Conservation (phyloP, 2,888 invertebrate species). For the Lochmaea crataegi region DNA sequence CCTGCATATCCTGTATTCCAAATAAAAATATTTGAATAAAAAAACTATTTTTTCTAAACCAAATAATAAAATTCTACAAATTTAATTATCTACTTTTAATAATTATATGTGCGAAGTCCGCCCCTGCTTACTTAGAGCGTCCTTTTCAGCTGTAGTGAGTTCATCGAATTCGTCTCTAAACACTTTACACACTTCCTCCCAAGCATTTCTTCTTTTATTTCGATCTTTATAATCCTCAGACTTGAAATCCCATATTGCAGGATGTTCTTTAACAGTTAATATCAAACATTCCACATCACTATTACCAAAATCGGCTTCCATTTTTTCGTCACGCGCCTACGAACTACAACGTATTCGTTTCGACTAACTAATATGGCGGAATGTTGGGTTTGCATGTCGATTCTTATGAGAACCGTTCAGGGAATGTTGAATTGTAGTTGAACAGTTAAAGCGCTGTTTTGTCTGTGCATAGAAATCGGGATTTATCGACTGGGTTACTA, state of each 20-base stretch:
- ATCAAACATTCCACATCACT: slow-evolving; percentile 2
- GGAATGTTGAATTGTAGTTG: not conserved
- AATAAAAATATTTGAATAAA: too few species aligned
- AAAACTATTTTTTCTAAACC: too few species aligned
- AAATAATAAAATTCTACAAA: too few species aligned
- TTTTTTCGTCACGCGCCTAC: not conserved
- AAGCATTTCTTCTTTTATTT: not conserved
- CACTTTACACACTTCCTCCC: slow-evolving; percentile 4
- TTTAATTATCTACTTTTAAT: not conserved
- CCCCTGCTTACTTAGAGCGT: slow-evolving; percentile 1
- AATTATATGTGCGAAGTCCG: slow-evolving; percentile 2
- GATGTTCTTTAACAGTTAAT: not conserved
- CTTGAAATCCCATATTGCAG: not conserved
- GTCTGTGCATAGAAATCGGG: not conserved
- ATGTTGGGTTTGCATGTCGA: not conserved
- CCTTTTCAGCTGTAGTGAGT: not conserved
- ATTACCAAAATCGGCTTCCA: not conserved
- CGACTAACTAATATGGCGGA: not conserved
- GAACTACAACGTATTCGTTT: not conserved
- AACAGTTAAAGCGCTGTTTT: not conserved
- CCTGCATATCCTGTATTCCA: too few species aligned
- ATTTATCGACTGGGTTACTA: not conserved
- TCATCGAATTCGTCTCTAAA: slow-evolving; percentile 1
- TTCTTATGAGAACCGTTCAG: not conserved
- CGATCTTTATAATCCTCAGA: not conserved